phyloP scores from a whole-genome alignment of 2,888 invertebrate species.

The Cephonodes hylas region DNA sequence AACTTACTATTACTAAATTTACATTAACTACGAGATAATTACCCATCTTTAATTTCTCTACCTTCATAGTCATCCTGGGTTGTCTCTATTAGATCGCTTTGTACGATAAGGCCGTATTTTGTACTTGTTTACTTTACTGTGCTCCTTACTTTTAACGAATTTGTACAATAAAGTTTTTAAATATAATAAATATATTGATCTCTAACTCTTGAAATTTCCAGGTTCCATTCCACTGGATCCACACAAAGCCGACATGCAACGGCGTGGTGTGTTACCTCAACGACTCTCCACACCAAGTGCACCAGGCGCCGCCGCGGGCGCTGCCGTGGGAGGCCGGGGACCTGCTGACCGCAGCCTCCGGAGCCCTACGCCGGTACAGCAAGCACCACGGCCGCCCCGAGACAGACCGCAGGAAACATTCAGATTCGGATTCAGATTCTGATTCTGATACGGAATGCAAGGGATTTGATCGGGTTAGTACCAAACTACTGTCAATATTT shows the following conservation, averaged over 20 bases:
- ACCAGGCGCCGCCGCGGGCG: background rate
- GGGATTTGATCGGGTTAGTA: constrained; percentile 72
- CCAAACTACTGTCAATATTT: no score
- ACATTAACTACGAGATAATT: no score
- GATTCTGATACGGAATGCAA: constrained; percentile 81
- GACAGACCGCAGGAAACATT: constrained; percentile 61
- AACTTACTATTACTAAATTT: no score
- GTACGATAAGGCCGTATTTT: no score
- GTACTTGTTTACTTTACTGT: no score
- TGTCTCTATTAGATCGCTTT: no score
- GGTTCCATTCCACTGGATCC: constrained; percentile 59
- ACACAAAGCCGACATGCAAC: constrained; percentile 60
- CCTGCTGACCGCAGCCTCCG: constrained; percentile 34
- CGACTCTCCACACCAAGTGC: constrained; percentile 35
- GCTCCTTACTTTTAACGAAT: no score
- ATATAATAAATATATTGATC: no score
- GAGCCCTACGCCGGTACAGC: constrained; percentile 62
- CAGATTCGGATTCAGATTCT: constrained; percentile 81
- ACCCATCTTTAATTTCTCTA: no score
- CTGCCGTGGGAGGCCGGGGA: constrained; percentile 29
- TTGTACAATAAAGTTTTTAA: no score
- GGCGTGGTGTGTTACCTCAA: constrained; percentile 62
- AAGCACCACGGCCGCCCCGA: constrained; percentile 73
- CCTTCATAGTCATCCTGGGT: no score
- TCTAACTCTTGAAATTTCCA: no score